phyloP scores from a whole-genome alignment of 2,113 vertebrate genomes.

The Oryzias javanicus region DNA sequence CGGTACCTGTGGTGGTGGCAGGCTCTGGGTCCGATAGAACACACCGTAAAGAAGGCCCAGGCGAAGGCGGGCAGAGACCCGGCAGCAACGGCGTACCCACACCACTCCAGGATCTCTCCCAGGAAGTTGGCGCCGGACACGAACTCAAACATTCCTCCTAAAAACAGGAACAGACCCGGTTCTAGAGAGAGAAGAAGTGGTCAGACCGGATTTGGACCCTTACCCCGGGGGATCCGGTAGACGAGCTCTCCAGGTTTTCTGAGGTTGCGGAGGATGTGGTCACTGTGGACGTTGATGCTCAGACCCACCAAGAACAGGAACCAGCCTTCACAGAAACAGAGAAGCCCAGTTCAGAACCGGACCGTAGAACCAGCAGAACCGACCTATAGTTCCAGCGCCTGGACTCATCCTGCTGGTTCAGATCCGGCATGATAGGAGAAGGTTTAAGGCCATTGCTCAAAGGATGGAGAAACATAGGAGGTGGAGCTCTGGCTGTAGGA shows the following conservation, averaged over 20 bases:
- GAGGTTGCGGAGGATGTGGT: conserved; percentile 82
- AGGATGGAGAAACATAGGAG: no score
- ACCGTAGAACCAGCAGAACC: neutral
- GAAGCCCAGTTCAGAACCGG: neutral
- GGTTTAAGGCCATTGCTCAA: no score
- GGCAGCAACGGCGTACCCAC: conserved; percentile 85
- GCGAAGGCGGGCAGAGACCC: conserved; percentile 85
- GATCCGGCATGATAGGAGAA: no score
- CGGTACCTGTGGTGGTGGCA: conserved; percentile 88
- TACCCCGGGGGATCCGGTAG: conserved; percentile 87
- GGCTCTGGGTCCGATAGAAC: conserved; percentile 86
- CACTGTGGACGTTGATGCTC: conserved; percentile 92
- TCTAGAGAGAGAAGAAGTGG: neutral
- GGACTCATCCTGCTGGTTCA: no score
- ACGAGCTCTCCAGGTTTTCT: conserved; percentile 83
- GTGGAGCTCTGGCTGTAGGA: no score
- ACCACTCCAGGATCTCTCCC: conserved; percentile 93
- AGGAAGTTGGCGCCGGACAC: conserved; percentile 93
- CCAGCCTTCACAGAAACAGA: conserved; percentile 73
- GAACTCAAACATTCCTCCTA: conserved; percentile 84
- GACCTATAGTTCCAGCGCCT: neutral
- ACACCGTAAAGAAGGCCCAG: conserved; percentile 87
- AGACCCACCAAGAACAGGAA: conserved; percentile 85
- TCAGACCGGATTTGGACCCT: neutral
- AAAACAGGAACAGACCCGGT: neutral